A percentile compares a stretch with the other conserved stretches of the same genome.
These are phyloP conservation scores for Ctenodactylus gundi DNA, from an alignment of 2,113 vertebrate species.

Conservation along the genomic window DNA sequence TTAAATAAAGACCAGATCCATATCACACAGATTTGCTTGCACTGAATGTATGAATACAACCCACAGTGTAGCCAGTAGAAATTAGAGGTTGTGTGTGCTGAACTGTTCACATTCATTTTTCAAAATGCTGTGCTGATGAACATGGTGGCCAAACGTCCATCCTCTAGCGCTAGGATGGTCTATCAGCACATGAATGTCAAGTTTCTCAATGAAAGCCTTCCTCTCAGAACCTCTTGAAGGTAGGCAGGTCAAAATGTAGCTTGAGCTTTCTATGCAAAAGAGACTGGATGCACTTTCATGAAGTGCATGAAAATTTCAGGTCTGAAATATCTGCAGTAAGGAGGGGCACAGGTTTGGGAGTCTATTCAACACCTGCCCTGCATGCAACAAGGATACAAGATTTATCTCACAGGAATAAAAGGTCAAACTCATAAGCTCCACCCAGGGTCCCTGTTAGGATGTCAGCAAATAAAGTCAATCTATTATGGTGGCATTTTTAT, in stretches of 20 bases:
- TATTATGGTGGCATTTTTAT: not conserved
- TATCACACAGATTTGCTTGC: not conserved
- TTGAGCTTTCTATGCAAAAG: not conserved
- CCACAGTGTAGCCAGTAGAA: not conserved
- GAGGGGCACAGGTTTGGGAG: not conserved
- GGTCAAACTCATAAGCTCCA: not conserved
- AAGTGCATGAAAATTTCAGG: not conserved
- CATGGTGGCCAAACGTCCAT: too few species aligned
- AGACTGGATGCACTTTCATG: not conserved
- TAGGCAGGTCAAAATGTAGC: not conserved
- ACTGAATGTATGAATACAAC: not conserved
- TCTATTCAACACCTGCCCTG: not conserved
- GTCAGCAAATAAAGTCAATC: not conserved
- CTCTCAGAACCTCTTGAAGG: not conserved
- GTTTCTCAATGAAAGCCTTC: not conserved
- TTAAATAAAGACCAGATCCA: not conserved
- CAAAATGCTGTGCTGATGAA: not conserved
- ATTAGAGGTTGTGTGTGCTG: accelerated
- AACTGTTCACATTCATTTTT: not conserved
- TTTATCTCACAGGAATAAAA: not conserved
- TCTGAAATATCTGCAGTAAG: not conserved
- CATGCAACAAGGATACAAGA: not conserved
- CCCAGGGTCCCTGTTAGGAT: not conserved
- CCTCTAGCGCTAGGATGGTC: not conserved
- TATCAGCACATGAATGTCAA: not conserved